A percentile compares a stretch with the other conserved stretches of the same genome.
These are phyloP conservation scores for Amazona ochrocephala DNA, from an alignment of 2,797 vertebrate species.

Conservation along the genomic window DNA sequence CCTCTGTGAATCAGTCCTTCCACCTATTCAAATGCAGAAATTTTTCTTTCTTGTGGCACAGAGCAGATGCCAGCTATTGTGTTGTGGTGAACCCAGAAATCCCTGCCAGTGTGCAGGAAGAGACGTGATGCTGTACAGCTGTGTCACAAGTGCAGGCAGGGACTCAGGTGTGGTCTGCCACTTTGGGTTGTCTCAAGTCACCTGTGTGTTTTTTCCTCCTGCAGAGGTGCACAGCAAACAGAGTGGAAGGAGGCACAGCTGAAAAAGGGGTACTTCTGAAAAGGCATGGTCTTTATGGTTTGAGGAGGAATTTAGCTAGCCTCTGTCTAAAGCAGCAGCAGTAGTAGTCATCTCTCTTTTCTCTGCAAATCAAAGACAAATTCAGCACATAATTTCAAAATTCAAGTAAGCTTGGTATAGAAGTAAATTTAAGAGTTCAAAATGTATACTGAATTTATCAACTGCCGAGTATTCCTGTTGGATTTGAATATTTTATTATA, in stretches of 20 bases:
- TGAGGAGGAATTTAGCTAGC: neutral
- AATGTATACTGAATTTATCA: neutral
- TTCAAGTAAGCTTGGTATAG: neutral
- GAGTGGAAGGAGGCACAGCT: neutral
- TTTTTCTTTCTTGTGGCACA: neutral
- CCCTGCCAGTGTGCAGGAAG: neutral
- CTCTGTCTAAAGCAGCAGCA: neutral
- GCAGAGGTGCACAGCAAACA: neutral
- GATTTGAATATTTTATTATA: neutral
- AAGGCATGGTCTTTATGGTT: neutral
- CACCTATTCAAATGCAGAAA: neutral
- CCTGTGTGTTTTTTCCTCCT: neutral
- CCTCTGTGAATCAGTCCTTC: neutral
- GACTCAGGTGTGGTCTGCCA: neutral
- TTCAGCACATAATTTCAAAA: neutral
- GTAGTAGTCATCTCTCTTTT: neutral
- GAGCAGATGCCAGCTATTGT: neutral
- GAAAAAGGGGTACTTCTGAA: neutral
- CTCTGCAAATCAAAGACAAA: neutral
- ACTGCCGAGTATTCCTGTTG: neutral
- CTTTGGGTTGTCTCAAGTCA: neutral
- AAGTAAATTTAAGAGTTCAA: neutral
- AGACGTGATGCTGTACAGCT: rapidly evolving
- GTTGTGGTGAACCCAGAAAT: neutral
- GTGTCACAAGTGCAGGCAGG: neutral